Evolutionary conservation across 2,888 invertebrate species (phyloP), one percentile per base, ranked within the genome.

Genomic region (Apamea anceps): DNA sequence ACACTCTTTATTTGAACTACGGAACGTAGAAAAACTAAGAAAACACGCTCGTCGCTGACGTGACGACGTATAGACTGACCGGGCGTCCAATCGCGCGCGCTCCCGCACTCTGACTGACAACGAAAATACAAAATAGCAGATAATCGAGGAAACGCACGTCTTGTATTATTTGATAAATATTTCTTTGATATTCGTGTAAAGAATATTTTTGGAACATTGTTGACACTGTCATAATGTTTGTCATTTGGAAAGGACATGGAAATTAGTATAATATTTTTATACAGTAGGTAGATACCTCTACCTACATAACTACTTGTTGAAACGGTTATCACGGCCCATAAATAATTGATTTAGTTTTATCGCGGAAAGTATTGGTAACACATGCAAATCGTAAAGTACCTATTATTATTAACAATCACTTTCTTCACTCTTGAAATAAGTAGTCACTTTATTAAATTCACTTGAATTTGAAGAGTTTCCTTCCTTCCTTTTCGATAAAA

Each of bases 61-160:
- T 80, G 80, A 73, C 80, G 80, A 73, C 80, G 80, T 81, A 71
- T 77, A 70, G 48, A 67, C 68, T 85, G 82, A 85, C 70, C 87
- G 85, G 73, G 88, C 95, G 95, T 92, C 91, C 91, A 88, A 87
- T 81, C 94, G 86, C 91, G 89, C 90, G 89, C 92, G 92, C 89
- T 89, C 88, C 89, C 91, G 91, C 91, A 87, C 86, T 93, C 92
- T 88, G 91, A 94, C 95, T 95, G 94, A 94, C 93, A 92, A 92
- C 93, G 85, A 93, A 95, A 94, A 94, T 93, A 94, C 92, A 93
- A 95, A 94, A 94, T 93, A 94, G 92, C 75, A 92, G 93, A 94
- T 94, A 94, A 93, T 90, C 82, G 88, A 91, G 91, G 91, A 94
- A 94, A 93, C 92, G 90, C 81, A 67, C 48, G 83, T 83, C 72